phyloP scores from a whole-genome alignment of 2,113 vertebrate species.

The Accipiter cooperii region DNA sequence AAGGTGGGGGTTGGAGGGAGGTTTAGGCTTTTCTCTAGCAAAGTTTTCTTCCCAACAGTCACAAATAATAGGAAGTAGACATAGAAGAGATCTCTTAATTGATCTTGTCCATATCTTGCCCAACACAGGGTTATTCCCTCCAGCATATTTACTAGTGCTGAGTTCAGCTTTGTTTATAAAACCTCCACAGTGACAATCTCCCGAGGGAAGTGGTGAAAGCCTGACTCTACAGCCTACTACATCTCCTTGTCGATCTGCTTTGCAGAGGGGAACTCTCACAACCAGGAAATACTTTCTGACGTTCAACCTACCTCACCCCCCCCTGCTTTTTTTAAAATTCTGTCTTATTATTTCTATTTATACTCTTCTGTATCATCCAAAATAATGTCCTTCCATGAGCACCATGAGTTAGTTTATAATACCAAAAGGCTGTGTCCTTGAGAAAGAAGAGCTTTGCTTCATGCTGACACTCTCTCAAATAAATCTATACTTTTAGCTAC shows the following conservation, averaged over 20 bases:
- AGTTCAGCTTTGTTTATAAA: conserved; percentile 66
- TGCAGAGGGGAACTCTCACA: conserved; percentile 34
- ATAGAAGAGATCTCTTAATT: conserved; percentile 40
- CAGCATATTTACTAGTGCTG: conserved; percentile 60
- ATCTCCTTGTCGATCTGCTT: conserved; percentile 49
- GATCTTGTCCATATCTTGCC: conserved; percentile 55
- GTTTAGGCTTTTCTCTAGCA: neutral
- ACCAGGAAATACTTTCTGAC: conserved; percentile 61
- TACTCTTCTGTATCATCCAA: neutral
- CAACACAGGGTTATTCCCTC: conserved; percentile 36
- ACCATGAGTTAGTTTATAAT: neutral
- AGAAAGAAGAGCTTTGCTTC: conserved; percentile 20
- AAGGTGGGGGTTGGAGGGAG: neutral
- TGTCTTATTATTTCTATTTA: conserved; percentile 37
- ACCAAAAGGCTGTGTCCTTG: neutral
- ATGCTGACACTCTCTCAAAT: neutral
- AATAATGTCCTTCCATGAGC: conserved; percentile 1
- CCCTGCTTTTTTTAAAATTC: neutral
- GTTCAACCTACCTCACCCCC: neutral
- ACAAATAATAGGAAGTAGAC: conserved; percentile 47
- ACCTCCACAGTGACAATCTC: conserved; percentile 53
- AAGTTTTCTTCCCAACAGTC: conserved; percentile 36
- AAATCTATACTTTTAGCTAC: neutral
- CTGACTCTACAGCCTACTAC: conserved; percentile 47
- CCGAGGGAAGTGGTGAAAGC: conserved; percentile 55